Evolutionary conservation across 2,888 invertebrate species (phyloP), one percentile per base, ranked within the genome.

Genomic region (Synergus umbraculus): DNA sequence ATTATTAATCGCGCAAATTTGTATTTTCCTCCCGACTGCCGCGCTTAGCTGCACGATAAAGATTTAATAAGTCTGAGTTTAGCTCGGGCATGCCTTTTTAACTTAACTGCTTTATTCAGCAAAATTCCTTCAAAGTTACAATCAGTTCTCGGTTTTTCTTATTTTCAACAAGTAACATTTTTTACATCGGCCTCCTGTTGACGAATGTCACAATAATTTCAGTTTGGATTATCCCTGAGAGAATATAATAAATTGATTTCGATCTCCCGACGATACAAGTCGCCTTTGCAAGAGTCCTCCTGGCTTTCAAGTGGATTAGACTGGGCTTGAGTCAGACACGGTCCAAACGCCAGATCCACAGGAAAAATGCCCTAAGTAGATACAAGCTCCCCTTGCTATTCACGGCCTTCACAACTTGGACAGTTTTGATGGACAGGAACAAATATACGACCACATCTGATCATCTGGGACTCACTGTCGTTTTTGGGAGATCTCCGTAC

Each of bases 341-440:
- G 4, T n/a, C 41, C 43, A 65, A 65, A 8, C 79, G 66, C 18
- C 54, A 41, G 2, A 69, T 44, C 46, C 43, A 67, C 54, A 54
- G 22, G 29, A 37, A 37, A 43, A 65, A 12, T 76, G 66, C 37
- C 54, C 60, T 73, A 64, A 63, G 63, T 67, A 76, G 58, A 64
- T 64, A 73, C 46, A 64, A 65, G 41, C 54, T 54, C 78, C 79
- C 76, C 54, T 78, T 37, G 63, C 10, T 41, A 64, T 54, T n/a
- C 64, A 9, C 44, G 65, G 63, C 69, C 9, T 66, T 78, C 64
- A n/a, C n/a, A 41, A 46, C 7, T 18, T 65, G 81, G 84, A 83
- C 86, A 81, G 85, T 81, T 87, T 88, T 88, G 88, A 88, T 88
- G 85, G 88, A 88, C 88, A 83, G 88, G 86, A 86, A 86, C 88